Conservation (phyloP, 2,797 vertebrate genomes). For the Thalassophryne amazonica region DNA sequence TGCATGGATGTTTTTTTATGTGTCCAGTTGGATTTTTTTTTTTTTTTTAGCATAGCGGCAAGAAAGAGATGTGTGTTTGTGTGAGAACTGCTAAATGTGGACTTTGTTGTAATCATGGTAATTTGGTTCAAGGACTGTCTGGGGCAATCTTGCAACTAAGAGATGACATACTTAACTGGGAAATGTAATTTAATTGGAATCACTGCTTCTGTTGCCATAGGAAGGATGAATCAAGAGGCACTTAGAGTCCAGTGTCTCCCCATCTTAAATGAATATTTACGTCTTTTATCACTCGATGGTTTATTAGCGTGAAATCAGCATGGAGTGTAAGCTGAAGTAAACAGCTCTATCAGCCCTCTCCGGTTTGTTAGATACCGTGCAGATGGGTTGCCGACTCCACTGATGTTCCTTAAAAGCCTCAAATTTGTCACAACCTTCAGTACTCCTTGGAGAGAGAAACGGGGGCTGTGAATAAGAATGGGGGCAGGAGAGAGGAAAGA, state of each 20-base stretch:
- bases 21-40: too few relatives aligned
- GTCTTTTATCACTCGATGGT: slow-evolving; percentile 47
- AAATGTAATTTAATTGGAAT: slow-evolving; percentile 40
- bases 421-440: slow-evolving; percentile 71
- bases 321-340: slow-evolving; percentile 49
- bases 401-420: slow-evolving; percentile 65
- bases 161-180: slow-evolving; percentile 1
- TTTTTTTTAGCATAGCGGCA: too few relatives aligned
- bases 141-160: slow-evolving; percentile 12
- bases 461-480: slow-evolving; percentile 50
- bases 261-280: slow-evolving; percentile 48
- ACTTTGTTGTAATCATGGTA: too few relatives aligned
- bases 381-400: slow-evolving; percentile 45
- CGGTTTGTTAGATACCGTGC: slow-evolving; percentile 44
- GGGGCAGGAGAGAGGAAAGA: slow-evolving; percentile 9
- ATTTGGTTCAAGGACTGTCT: slow-evolving; percentile 5
- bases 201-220: slow-evolving; percentile 13
- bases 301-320: slow-evolving; percentile 31
- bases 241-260: slow-evolving; percentile 12
- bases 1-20: too few relatives aligned
- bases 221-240: slow-evolving; percentile 30
- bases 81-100: too few relatives aligned
- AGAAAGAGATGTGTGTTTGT: too few relatives aligned
- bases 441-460: slow-evolving; percentile 59
- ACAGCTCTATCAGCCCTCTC: slow-evolving; percentile 52